Base-by-base conservation (phyloP, 1,140 invertebrate species). In the Cryptotermes secundus region DNA sequence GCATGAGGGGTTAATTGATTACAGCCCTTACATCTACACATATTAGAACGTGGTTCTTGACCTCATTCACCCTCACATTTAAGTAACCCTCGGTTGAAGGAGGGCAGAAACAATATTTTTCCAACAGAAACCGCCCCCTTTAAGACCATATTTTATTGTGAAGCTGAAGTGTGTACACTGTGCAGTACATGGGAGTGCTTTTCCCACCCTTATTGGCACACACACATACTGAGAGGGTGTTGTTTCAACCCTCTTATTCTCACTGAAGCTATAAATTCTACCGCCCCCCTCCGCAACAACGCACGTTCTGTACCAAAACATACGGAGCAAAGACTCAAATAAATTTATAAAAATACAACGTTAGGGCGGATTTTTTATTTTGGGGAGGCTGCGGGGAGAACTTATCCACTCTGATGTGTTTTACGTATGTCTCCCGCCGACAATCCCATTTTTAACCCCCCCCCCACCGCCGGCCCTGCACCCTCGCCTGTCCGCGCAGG, bases 251-350 rank as follows among this genome's bases (percentile, higher is more conserved):
- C 59, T 72, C 59, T 31, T 72, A 4, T 72, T 72, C 59, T 72
- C 59, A 72, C 59, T n/a, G 9, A 72, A 26, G 59, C 59, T 31
- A 72, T 72, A 72, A 72, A 72, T 72, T 72, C 26, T 72, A 26
- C 38, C 85, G 45, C 31, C 79, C 79, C 31, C 79, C 79, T 42
- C 45, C 10, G 31, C 53, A 81, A 81, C 84, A 79, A 49, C 79
- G 82, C 49, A 84, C 59, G 59, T 81, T 84, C 84, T 84, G 36
- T 81, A 79, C 83, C 45, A 35, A 34, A 26, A 34, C 80, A 81
- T 31, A 26, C 34, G 35, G 34, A 36, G 80, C 80, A 26, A n/a
- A 26, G 34, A 36, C 80, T 36, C 80, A n/a, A 72, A 72, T 72
- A 72, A 31, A 72, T 72, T 72, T 31, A 72, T 72, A 72, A 72